phyloP scores from a whole-genome alignment of 1,140 invertebrate species.

The Drosophila malerkotliana region DNA sequence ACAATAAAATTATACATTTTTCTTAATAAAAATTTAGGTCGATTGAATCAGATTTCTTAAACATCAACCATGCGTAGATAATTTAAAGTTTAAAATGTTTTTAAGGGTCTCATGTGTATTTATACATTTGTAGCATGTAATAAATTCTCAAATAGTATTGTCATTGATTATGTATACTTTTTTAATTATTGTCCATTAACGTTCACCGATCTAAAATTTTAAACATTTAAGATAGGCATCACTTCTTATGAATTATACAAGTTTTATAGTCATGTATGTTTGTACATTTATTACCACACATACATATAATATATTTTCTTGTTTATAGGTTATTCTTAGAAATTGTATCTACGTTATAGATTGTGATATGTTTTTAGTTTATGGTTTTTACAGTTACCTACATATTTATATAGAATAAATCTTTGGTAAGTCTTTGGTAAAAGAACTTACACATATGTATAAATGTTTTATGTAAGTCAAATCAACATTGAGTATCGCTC shows the following conservation, averaged over 20 bases:
- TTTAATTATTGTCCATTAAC: constrained; percentile 18
- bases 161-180: constrained; percentile 48
- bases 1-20: constrained; percentile 50
- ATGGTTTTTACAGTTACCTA: constrained; percentile 1
- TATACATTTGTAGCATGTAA: background rate
- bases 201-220: background rate
- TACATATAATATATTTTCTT: background rate
- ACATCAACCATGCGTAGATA: constrained; percentile 72
- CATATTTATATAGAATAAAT: background rate
- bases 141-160: constrained; percentile 59
- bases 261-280: too few species aligned
- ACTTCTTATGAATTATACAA: too few species aligned
- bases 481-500: too few species aligned
- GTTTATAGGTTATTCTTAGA: too few species aligned
- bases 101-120: constrained; percentile 3
- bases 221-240: background rate
- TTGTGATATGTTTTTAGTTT: background rate
- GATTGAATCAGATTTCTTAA: constrained; percentile 38
- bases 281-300: background rate
- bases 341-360: background rate
- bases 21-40: constrained; percentile 19
- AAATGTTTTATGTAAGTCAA: too few species aligned
- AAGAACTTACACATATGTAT: background rate
- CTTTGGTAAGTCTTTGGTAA: background rate
- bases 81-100: constrained; percentile 11